phyloP scores from a whole-genome alignment of 2,113 vertebrate genomes.

The Pygoscelis antarcticus region DNA sequence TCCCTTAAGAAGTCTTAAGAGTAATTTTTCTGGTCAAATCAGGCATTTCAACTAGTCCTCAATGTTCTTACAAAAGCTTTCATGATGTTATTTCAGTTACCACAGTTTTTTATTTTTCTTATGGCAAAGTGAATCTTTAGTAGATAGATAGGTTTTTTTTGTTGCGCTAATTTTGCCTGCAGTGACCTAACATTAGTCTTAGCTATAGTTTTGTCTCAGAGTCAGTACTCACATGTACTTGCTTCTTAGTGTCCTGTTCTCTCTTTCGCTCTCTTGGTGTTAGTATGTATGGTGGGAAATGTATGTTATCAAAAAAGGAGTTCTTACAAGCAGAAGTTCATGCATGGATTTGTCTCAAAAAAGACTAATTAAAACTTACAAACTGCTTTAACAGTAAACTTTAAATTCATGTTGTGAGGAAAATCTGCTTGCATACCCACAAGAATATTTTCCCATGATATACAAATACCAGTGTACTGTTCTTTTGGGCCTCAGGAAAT shows the following conservation, averaged over 20 bases:
- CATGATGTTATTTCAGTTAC: neutral
- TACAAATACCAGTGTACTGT: neutral
- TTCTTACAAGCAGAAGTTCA: neutral
- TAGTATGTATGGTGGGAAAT: neutral
- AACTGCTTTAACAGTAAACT: neutral
- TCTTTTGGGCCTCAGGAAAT: neutral
- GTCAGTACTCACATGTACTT: neutral
- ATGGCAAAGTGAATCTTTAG: neutral
- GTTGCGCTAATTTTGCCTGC: neutral
- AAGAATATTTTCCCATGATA: neutral
- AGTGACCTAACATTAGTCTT: neutral
- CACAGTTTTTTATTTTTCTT: neutral
- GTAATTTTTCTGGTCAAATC: neutral
- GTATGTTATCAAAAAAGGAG: neutral
- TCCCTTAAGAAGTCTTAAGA: neutral
- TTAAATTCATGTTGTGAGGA: neutral
- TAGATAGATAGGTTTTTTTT: neutral
- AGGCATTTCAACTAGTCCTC: neutral
- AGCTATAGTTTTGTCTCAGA: neutral
- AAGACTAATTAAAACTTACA: slow-evolving; percentile 38
- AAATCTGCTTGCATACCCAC: neutral
- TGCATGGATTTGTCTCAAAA: neutral
- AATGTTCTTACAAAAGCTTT: neutral
- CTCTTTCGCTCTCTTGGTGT: neutral
- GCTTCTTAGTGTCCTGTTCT: neutral